These are phyloP conservation scores for Helicolenus hilgendorfi DNA, from an alignment of 2,797 vertebrate genomes.

Conservation along the genomic window DNA sequence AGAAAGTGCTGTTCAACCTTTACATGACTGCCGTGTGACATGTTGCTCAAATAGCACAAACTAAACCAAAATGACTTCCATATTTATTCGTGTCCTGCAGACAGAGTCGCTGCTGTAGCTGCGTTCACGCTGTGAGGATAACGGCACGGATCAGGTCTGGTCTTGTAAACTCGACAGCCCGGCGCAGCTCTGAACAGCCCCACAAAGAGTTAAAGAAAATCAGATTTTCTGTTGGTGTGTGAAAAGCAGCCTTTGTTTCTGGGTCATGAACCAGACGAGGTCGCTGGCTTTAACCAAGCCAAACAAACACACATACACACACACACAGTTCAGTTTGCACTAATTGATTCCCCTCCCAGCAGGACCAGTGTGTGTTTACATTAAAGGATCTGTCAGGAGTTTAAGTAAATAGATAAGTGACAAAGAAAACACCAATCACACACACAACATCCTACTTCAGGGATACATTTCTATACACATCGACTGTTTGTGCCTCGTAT, in stretches of 20 bases:
- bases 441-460: background rate
- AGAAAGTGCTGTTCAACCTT: background rate
- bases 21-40: background rate
- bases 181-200: no score
- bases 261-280: conserved; percentile 73
- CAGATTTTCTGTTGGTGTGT: background rate
- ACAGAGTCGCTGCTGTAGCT: background rate
- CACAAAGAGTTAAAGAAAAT: conserved; percentile 29
- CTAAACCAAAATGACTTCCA: conserved; percentile 29
- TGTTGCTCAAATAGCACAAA: background rate
- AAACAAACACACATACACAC: conserved; percentile 62
- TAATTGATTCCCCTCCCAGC: conserved; percentile 73
- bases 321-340: conserved; percentile 41
- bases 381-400: conserved; percentile 61
- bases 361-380: conserved; percentile 63
- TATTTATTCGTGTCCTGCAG: conserved; percentile 15
- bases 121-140: conserved; percentile 34
- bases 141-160: conserved; percentile 38
- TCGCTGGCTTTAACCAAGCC: conserved; percentile 70
- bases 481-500: background rate
- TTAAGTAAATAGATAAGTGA: conserved; percentile 82
- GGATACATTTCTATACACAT: no score
- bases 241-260: conserved; percentile 80
- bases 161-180: conserved; percentile 38
- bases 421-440: conserved; percentile 65